Percentiles rank a stretch among this genome's conserved stretches.
Conservation (phyloP, 1,140 invertebrate species). For the Vanessa atalanta region DNA sequence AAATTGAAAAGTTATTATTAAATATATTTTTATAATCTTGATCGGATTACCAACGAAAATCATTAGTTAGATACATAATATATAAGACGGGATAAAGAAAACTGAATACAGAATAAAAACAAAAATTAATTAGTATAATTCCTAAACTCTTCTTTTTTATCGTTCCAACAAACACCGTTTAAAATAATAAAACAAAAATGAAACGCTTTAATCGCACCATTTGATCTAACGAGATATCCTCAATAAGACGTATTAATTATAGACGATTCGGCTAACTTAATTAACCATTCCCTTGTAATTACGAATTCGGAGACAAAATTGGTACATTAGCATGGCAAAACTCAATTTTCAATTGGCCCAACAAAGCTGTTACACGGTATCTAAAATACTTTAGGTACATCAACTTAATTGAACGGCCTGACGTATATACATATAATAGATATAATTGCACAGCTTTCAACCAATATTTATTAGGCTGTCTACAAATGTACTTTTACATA, state of each 20-base stretch:
- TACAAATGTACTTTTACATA: background rate
- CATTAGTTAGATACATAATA: no score
- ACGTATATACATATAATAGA: slow-evolving; percentile 15
- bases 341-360: slow-evolving; percentile 22
- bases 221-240: background rate
- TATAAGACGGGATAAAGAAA: no score
- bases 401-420: slow-evolving; percentile 14
- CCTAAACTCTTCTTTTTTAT: background rate
- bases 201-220: background rate
- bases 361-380: slow-evolving; percentile 23
- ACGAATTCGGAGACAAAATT: background rate
- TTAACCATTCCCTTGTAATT: slow-evolving; percentile 15
- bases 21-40: no score
- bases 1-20: no score
- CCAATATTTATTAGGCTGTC: background rate
- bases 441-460: slow-evolving; percentile 8
- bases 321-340: slow-evolving; percentile 13
- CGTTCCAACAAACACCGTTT: background rate
- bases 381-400: slow-evolving; percentile 32
- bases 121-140: no score
- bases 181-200: slow-evolving; percentile 4
- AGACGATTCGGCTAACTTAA: background rate
- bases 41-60: no score
- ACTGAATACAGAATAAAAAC: no score
- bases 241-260: slow-evolving; percentile 1